Evolutionary conservation across 1,140 invertebrate species (phyloP), one percentile per base, ranked within the genome.

Genomic region (Arctopsyche grandis): DNA sequence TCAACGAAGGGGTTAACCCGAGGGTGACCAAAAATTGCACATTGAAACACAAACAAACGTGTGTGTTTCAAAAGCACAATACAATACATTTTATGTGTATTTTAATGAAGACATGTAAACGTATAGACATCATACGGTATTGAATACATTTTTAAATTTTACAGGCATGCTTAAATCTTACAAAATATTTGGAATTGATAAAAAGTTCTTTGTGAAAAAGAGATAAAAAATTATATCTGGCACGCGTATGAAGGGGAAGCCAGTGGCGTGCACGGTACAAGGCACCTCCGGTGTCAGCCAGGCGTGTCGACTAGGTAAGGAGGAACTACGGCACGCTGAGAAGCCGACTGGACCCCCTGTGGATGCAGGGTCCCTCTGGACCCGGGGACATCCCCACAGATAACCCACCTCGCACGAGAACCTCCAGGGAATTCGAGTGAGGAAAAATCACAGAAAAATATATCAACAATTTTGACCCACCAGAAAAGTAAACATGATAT

Each of bases 271-370:
- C 24, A 66, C 63, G 63, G 21, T 29, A 21, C 73, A 63, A 24
- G 58, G 56, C 79, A 75, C 79, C 79, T 80, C 79, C 79, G 75
- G 79, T 29, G 9, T 16, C 56, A 66, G 75, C 79, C 75, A 77
- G 70, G 46, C 79, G 79, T 80, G 71, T 56, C 79, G 75, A 38
- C 75, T 77, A 80, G 79, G 79, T 80, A 78, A 78, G 71, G 79
- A 75, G 52, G 69, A 16, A 52, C 46, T 48, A 14, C 71, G 38
- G 21, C 38, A 48, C 48, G 43, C 76, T 69, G 43, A 12, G 63
- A n/a, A 9, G 21, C 16, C 46, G 19, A 14, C 48, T 19, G n/a
- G 58, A 22, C 14, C 63, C 63, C 63, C 24, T 22, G 9, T 66
- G 19, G 9, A 66, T 19, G 16, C 3, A 38, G 7, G 7, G 29